Percentiles rank a stretch among this genome's conserved stretches.
These are phyloP conservation scores for Carabus problematicus DNA, from an alignment of 2,888 invertebrate genomes.

Conservation along the genomic window DNA sequence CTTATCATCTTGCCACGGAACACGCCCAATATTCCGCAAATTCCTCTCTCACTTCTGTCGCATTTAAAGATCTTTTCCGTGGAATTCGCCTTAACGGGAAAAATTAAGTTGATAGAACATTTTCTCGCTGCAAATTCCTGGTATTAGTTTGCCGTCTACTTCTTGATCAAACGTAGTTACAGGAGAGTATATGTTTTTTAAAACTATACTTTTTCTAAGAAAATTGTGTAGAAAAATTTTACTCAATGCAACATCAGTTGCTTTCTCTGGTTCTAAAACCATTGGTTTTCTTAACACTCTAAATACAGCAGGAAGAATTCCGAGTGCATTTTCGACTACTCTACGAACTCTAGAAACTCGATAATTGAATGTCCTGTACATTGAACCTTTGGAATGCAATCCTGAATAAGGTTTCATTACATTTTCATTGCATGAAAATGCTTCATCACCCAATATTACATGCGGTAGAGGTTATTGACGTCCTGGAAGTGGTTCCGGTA, in stretches of 20 bases:
- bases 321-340: slow-evolving; percentile 16
- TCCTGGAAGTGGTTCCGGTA: slow-evolving; percentile 12
- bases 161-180: slow-evolving; percentile 1
- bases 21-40: slow-evolving; percentile 10
- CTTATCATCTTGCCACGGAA: slow-evolving; percentile 9
- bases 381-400: not conserved
- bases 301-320: slow-evolving; percentile 13
- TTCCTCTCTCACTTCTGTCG: slow-evolving; percentile 18
- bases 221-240: slow-evolving; percentile 12
- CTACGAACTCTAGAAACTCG: slow-evolving; percentile 1
- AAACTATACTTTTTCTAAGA: slow-evolving; percentile 3
- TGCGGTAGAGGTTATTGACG: not conserved
- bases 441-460: slow-evolving; percentile 3
- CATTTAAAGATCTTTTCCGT: slow-evolving; percentile 13
- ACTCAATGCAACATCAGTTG: not conserved
- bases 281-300: slow-evolving; percentile 15
- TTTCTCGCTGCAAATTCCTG: slow-evolving; percentile 11
- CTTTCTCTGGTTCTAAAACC: slow-evolving; percentile 3
- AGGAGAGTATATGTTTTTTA: slow-evolving; percentile 10
- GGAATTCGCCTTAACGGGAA: not conserved
- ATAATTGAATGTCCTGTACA: slow-evolving; percentile 4
- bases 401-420: slow-evolving; percentile 14
- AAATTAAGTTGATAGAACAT: slow-evolving; percentile 4
- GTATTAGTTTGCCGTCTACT: slow-evolving; percentile 15
- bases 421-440: not conserved